Conservation (phyloP, 2,888 invertebrate species). For the Ectemnius continuus region DNA sequence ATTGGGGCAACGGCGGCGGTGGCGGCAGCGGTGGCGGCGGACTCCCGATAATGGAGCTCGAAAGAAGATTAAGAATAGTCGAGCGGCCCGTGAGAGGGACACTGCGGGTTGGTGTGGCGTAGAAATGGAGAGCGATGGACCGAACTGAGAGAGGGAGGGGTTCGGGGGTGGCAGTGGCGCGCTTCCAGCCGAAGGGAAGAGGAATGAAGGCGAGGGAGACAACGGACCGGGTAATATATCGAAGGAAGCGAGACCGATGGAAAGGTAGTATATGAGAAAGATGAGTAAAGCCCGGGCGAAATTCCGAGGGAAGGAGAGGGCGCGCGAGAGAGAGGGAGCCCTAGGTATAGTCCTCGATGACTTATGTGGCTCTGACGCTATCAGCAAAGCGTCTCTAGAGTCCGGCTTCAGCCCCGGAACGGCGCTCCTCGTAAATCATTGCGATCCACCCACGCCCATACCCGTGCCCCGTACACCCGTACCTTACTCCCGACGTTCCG, state of each 20-base stretch:
- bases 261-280: conserved; percentile 4
- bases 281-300: conserved; percentile 2
- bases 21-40: conserved; percentile 37
- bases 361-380: conserved; percentile 78
- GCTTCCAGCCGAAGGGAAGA: conserved; percentile 11
- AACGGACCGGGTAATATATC: no score
- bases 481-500: conserved; percentile 3
- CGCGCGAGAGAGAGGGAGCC: conserved; percentile 58
- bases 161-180: conserved; percentile 18
- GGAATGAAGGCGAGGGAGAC: conserved; percentile 19
- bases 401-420: conserved; percentile 73
- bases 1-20: conserved; percentile 64
- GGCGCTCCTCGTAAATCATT: conserved; percentile 76
- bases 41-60: conserved; percentile 72
- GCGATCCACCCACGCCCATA: conserved; percentile 74
- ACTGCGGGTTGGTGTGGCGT: neutral
- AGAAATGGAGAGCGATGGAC: conserved; percentile 25
- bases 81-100: conserved; percentile 6
- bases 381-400: conserved; percentile 76
- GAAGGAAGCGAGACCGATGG: conserved; percentile 4
- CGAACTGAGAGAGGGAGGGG: conserved; percentile 18
- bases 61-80: conserved; percentile 76
- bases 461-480: conserved; percentile 44
- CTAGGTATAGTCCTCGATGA: conserved; percentile 76
- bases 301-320: conserved; percentile 6